A percentile compares a stretch with the other conserved stretches of the same genome.
Conservation (phyloP, 2,888 invertebrate species). For the Standfussiana lucernea region DNA sequence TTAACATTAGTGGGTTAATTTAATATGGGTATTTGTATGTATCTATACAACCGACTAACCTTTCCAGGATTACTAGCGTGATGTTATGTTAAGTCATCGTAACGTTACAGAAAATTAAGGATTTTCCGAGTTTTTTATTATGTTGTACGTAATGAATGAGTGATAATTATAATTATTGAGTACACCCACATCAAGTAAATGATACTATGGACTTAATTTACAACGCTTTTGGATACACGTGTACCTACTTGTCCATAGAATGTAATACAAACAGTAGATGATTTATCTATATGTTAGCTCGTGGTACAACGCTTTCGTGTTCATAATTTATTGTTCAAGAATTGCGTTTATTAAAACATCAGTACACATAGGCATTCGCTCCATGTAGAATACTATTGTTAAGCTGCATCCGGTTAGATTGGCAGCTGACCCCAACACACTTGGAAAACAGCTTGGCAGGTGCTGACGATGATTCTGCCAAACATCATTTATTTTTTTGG, state of each 20-base stretch:
- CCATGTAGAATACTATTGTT: not conserved
- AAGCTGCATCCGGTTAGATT: not conserved
- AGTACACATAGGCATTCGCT: not conserved
- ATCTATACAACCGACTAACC: not conserved
- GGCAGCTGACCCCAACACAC: not conserved
- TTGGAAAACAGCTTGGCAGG: not conserved
- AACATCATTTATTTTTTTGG: not conserved
- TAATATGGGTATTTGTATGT: not conserved
- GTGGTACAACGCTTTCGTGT: not conserved
- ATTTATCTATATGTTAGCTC: slow-evolving; percentile 13
- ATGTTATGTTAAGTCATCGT: slow-evolving; percentile 13
- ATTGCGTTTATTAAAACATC: not conserved
- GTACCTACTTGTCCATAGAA: slow-evolving; percentile 18
- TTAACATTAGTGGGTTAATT: not conserved
- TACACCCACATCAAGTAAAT: not conserved
- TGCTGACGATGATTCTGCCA: not conserved
- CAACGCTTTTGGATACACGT: slow-evolving; percentile 16
- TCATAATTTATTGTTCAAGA: not conserved
- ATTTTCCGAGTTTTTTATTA: slow-evolving; percentile 24
- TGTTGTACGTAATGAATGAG: not conserved
- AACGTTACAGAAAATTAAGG: slow-evolving; percentile 13
- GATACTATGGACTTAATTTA: not conserved
- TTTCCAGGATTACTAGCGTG: not conserved
- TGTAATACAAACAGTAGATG: not conserved
- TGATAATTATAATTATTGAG: not conserved